Conservation (phyloP, 2,797 vertebrate species). For the Myotis planiceps region DNA sequence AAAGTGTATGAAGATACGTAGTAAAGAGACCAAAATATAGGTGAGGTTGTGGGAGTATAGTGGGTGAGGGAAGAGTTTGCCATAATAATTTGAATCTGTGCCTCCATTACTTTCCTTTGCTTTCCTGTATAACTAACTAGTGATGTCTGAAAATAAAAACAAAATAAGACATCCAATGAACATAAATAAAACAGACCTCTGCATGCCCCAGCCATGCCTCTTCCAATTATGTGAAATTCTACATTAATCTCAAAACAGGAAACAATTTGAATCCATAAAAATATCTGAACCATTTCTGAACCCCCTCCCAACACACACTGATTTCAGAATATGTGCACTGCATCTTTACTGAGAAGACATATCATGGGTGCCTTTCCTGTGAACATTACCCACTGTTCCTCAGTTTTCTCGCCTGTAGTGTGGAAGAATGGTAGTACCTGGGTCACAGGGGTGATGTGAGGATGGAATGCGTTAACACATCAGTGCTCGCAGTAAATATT, state of each 20-base stretch:
- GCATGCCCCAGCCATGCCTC: not conserved
- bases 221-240: conserved; percentile 16
- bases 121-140: not conserved
- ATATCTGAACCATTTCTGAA: not conserved
- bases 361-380: not conserved
- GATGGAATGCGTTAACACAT: not conserved
- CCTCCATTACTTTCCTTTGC: not conserved
- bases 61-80: not conserved
- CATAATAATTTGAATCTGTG: not conserved
- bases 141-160: conserved; percentile 17
- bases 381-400: not conserved
- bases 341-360: not conserved
- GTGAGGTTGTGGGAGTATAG: not conserved
- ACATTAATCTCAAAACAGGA: conserved; percentile 18
- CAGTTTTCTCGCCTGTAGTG: not conserved
- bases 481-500: not conserved
- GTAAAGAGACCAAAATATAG: not conserved
- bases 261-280: not conserved
- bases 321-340: not conserved
- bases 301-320: not conserved
- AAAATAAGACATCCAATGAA: not conserved
- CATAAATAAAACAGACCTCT: not conserved
- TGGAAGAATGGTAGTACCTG: not conserved
- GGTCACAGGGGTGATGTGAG: not conserved
- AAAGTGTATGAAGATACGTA: not conserved